phyloP scores from a whole-genome alignment of 2,888 invertebrate species.

The Elaeidobius kamerunicus region DNA sequence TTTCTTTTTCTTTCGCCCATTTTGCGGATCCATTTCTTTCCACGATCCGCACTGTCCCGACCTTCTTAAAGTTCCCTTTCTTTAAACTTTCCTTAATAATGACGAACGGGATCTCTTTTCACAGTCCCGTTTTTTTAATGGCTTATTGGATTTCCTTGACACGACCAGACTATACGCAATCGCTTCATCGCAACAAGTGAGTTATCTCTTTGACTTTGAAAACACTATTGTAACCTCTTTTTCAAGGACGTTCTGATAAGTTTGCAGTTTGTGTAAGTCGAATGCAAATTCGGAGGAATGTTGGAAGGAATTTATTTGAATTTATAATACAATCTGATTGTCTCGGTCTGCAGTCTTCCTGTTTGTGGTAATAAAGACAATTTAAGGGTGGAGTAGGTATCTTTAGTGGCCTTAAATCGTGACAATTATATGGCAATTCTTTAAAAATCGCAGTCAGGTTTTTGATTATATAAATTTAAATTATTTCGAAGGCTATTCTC shows the following conservation, averaged over 20 bases:
- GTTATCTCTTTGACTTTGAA: slow-evolving; percentile 31
- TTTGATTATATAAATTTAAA: too few relatives aligned
- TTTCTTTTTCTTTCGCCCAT: slow-evolving; percentile 23
- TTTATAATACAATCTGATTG: neutral
- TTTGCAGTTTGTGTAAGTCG: slow-evolving; percentile 2
- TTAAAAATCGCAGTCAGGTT: too few relatives aligned
- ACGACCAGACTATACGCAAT: slow-evolving; percentile 27
- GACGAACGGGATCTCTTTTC: slow-evolving; percentile 29
- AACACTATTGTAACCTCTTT: slow-evolving; percentile 21
- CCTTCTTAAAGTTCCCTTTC: slow-evolving; percentile 25
- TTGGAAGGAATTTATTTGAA: neutral
- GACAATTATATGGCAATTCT: too few relatives aligned
- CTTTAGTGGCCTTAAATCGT: too few relatives aligned
- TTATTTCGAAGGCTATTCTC: too few relatives aligned
- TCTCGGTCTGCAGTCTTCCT: neutral
- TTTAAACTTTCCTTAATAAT: slow-evolving; percentile 36
- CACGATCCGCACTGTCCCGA: slow-evolving; percentile 9
- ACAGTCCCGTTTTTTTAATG: slow-evolving; percentile 29
- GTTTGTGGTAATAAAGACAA: too few relatives aligned
- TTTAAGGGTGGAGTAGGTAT: too few relatives aligned
- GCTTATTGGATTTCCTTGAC: slow-evolving; percentile 37
- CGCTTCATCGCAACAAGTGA: slow-evolving; percentile 30
- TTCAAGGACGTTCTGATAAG: slow-evolving; percentile 19
- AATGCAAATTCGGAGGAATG: neutral
- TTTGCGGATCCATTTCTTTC: neutral